Evolutionary conservation across 2,113 vertebrate species (phyloP).

Genomic region (Oenanthe melanoleuca): DNA sequence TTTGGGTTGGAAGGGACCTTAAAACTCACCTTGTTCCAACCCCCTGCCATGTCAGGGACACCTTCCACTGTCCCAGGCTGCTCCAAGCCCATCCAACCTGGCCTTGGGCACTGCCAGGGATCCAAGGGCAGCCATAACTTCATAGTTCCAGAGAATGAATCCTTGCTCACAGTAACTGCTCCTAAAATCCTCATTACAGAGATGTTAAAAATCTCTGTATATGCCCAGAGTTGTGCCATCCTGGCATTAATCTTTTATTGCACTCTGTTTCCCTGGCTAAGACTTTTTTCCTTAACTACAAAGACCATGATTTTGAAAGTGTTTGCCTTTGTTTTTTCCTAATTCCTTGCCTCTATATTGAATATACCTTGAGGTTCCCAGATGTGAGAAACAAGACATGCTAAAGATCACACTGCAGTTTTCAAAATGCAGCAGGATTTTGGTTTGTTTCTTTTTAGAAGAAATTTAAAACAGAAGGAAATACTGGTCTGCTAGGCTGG

Average conservation of each 20-base stretch:
- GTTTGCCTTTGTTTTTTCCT: not conserved
- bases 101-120: not conserved
- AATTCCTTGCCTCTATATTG: not conserved
- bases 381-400: not conserved
- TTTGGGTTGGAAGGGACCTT: not conserved
- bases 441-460: not conserved
- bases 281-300: not conserved
- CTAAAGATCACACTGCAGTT: not conserved
- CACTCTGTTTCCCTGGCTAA: not conserved
- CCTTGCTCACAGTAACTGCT: not conserved
- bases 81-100: accelerated
- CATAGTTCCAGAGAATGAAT: not conserved
- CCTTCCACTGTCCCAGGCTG: accelerated
- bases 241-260: not conserved
- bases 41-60: no score
- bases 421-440: not conserved
- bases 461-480: not conserved
- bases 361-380: not conserved
- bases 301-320: not conserved
- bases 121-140: not conserved
- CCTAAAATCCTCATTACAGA: not conserved
- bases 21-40: not conserved
- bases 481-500: not conserved
- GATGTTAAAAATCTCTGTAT: not conserved
- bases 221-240: not conserved